Evolutionary conservation across 1,140 invertebrate species (phyloP), one percentile per base, ranked within the genome.

Genomic region (Atta texana): DNA sequence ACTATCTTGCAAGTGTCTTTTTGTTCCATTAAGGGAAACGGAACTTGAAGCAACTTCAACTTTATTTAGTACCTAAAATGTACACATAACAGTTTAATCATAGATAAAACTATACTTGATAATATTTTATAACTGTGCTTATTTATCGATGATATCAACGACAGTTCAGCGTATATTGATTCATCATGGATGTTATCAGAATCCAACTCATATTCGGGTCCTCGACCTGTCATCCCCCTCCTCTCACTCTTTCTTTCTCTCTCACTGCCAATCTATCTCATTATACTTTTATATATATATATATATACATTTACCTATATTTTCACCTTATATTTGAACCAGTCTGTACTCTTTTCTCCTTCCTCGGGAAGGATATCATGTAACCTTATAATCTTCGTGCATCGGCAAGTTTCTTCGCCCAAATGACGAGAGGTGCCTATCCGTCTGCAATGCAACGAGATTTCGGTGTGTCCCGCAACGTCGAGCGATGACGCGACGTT

Each of bases 201-300:
- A 88, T 39, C 66, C 49, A 69, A 86, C 61, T 86, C 63, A 85
- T 72, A 69, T 74, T 61, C 82, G 74, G 89, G 89, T 91, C 74
- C 89, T 89, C 88, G 89, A 88, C 85, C 76, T 72, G 75, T 24
- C 55, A 53, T 51, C 71, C 8, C n/a, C 16, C n/a, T n/a, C 53
- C 51, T n/a, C 6, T 21, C 18, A 10, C 24, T 53, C 16, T 21
- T 12, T 31, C 14, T 5, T 3, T 18, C 28, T 5, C 24, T 14
- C 16, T 49, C 24, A 12, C 49, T 28, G 18, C 53, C 51, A 28
- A 85, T 88, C 81, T 61, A 44, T 61, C 72, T 64, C 57, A 61
- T 7, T 39, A 39, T 39, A 8, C 7, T 7, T 39, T 39, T 39
- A 39, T 8, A 34, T 6, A 5, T 28, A 2, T 28, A 2, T 28